These are phyloP conservation scores for Enteromius paludinosus DNA, from an alignment of 2,797 vertebrate species.

Conservation along the genomic window DNA sequence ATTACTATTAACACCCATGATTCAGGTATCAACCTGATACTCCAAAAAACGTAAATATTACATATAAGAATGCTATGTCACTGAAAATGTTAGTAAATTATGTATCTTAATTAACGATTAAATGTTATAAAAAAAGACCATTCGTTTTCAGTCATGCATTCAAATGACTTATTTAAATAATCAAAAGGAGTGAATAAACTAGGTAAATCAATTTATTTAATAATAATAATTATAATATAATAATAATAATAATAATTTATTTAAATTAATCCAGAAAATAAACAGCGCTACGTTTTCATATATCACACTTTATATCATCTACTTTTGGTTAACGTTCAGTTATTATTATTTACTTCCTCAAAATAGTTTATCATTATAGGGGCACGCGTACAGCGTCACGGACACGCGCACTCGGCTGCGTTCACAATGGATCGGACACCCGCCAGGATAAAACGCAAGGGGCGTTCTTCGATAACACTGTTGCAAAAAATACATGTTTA, in stretches of 20 bases:
- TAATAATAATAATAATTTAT: no score
- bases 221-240: no score
- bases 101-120: neutral
- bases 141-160: neutral
- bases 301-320: neutral
- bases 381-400: slow-evolving; percentile 7
- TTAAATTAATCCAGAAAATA: neutral
- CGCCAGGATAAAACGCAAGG: neutral
- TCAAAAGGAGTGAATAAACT: neutral
- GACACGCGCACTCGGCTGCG: slow-evolving; percentile 11
- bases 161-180: neutral
- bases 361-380: neutral
- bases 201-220: neutral
- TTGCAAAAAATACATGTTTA: no score
- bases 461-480: neutral
- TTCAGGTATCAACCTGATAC: neutral
- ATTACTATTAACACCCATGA: neutral
- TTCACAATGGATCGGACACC: neutral
- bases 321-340: neutral
- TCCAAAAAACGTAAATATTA: neutral
- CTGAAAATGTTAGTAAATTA: neutral
- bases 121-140: neutral
- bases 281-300: neutral
- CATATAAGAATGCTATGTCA: neutral
- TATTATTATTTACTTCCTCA: neutral